phyloP scores from a whole-genome alignment of 1,140 invertebrate genomes.

The Drosophila punjabiensis region DNA sequence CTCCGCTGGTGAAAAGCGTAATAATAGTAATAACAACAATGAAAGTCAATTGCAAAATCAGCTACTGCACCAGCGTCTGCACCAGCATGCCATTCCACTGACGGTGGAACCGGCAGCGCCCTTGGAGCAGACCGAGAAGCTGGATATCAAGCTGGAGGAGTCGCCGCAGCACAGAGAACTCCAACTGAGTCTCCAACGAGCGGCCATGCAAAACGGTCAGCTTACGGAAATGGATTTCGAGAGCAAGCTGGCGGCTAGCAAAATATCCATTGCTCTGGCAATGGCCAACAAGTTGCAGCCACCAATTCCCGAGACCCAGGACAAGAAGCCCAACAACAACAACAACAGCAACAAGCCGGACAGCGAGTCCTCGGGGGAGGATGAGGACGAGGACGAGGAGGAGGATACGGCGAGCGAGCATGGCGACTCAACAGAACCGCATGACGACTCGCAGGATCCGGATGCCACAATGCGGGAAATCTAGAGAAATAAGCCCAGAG shows the following conservation, averaged over 20 bases:
- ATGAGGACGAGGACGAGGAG: conserved; percentile 33
- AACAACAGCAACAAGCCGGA: conserved; percentile 23
- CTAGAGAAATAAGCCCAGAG: conserved; percentile 18
- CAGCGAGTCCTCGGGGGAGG: conserved; percentile 42
- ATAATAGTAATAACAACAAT: conserved; percentile 46
- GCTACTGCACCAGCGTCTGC: conserved; percentile 63
- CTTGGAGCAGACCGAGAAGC: conserved; percentile 80
- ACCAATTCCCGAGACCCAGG: not conserved
- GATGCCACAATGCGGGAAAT: conserved; percentile 59
- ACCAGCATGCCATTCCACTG: conserved; percentile 77
- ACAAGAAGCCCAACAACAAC: conserved; percentile 18
- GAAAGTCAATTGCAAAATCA: conserved; percentile 45
- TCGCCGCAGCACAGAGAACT: conserved; percentile 74
- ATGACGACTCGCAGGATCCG: conserved; percentile 68
- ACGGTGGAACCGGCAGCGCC: conserved; percentile 81
- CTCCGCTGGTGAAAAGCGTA: conserved; percentile 45
- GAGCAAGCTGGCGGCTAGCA: conserved; percentile 78
- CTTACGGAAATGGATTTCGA: conserved; percentile 78
- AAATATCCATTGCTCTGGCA: conserved; percentile 75
- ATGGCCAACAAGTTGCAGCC: conserved; percentile 53
- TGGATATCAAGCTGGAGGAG: conserved; percentile 80
- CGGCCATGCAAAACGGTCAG: conserved; percentile 35
- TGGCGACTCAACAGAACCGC: conserved; percentile 60
- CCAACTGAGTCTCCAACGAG: conserved; percentile 67
- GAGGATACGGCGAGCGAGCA: conserved; percentile 61